Evolutionary conservation across 2,888 invertebrate genomes (phyloP).

Genomic region (Hoplodrina blanda): DNA sequence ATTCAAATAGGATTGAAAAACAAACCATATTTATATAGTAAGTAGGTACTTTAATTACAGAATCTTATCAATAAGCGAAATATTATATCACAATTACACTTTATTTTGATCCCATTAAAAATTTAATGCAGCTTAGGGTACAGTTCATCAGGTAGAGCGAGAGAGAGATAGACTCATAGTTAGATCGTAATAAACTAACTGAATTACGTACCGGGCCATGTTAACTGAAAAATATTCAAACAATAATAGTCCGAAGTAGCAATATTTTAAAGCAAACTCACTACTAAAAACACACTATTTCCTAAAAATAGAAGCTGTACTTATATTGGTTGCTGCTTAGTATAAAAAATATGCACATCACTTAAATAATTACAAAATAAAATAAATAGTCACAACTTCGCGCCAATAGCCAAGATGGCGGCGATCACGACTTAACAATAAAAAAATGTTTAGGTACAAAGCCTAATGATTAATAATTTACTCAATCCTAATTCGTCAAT

Average conservation of each 20-base stretch:
- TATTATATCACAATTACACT: slow-evolving; percentile 76
- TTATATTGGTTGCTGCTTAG: slow-evolving; percentile 45
- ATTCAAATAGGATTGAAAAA: not conserved
- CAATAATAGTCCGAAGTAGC: slow-evolving; percentile 32
- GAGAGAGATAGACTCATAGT: slow-evolving; percentile 31
- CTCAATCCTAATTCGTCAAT: slow-evolving; percentile 16
- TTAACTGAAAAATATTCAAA: slow-evolving; percentile 16
- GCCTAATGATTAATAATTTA: slow-evolving; percentile 11
- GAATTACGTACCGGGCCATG: slow-evolving; percentile 15
- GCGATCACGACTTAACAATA: slow-evolving; percentile 40
- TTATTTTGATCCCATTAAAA: slow-evolving; percentile 62
- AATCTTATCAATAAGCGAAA: slow-evolving; percentile 70
- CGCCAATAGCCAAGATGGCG: slow-evolving; percentile 53
- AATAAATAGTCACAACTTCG: slow-evolving; percentile 60
- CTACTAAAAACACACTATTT: slow-evolving; percentile 52
- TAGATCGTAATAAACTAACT: slow-evolving; percentile 10
- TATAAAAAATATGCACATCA: slow-evolving; percentile 58
- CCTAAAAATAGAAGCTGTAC: slow-evolving; percentile 38
- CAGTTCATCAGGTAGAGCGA: slow-evolving; percentile 38
- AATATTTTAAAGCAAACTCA: slow-evolving; percentile 37
- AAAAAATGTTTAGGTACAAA: slow-evolving; percentile 25
- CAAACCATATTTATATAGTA: slow-evolving; percentile 31
- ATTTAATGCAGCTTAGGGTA: slow-evolving; percentile 51
- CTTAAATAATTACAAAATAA: slow-evolving; percentile 60
- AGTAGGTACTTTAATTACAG: slow-evolving; percentile 60